phyloP scores from a whole-genome alignment of 2,797 vertebrate genomes.

The Nyctalus aviator region DNA sequence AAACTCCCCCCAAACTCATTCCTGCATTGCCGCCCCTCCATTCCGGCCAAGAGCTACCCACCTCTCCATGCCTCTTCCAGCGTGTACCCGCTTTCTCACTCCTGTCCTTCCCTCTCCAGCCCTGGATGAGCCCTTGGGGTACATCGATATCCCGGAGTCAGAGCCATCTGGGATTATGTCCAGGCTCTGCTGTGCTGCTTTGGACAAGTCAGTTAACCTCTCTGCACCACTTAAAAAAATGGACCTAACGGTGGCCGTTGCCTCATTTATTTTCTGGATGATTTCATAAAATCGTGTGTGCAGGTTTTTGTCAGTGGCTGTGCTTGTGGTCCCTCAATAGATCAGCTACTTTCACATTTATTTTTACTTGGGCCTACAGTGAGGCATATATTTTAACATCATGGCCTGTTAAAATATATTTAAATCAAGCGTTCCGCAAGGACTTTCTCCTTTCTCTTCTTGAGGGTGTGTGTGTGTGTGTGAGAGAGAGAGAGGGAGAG shows the following conservation, averaged over 20 bases:
- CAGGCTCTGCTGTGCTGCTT: background rate
- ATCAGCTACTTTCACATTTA: background rate
- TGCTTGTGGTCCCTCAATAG: background rate
- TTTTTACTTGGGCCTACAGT: background rate
- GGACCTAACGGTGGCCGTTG: background rate
- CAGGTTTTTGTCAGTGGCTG: background rate
- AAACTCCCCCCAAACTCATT: fast-evolving
- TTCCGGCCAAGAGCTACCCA: background rate
- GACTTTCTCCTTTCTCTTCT: background rate
- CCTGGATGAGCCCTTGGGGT: background rate
- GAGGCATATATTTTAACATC: background rate
- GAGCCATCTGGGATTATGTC: background rate
- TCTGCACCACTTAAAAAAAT: background rate
- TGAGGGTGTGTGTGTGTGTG: background rate
- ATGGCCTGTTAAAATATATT: background rate
- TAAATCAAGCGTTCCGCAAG: constrained; percentile 1
- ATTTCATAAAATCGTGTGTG: background rate
- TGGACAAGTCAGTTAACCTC: background rate
- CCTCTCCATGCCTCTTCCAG: background rate
- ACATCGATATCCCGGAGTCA: background rate
- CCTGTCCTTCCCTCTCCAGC: background rate
- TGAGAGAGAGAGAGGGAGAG: too few species aligned
- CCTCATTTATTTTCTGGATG: background rate
- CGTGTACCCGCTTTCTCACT: background rate
- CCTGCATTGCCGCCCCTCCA: background rate